Conservation (phyloP, 2,113 vertebrate genomes). For the Oncorhynchus keta region DNA sequence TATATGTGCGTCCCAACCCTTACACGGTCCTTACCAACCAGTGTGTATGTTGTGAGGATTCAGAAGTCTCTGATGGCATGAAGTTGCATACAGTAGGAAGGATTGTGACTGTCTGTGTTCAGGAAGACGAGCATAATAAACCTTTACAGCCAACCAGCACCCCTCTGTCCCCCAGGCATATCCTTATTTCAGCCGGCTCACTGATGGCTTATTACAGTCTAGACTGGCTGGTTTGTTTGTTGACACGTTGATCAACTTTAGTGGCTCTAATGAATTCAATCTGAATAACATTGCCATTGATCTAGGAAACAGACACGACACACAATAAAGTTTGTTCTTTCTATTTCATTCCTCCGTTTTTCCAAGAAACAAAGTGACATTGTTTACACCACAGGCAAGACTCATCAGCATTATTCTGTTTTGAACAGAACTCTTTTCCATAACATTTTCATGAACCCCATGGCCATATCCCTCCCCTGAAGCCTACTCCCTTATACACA, state of each 20-base stretch:
- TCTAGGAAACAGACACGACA: conserved; percentile 38
- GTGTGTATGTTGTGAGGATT: neutral
- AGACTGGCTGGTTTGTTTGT: conserved; percentile 30
- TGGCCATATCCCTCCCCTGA: conserved; percentile 54
- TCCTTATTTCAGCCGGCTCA: conserved; percentile 38
- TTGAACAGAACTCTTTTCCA: conserved; percentile 65
- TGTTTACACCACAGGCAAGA: conserved; percentile 82
- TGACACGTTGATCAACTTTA: neutral
- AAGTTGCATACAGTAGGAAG: neutral
- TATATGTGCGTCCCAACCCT: neutral
- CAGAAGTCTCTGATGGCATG: neutral
- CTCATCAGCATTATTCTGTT: conserved; percentile 74
- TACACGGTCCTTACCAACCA: neutral
- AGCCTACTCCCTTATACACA: conserved; percentile 71
- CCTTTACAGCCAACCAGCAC: conserved; percentile 7
- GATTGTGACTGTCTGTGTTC: conserved; percentile 33
- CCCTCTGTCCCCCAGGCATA: neutral
- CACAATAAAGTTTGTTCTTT: conserved; percentile 29
- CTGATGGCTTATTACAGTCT: conserved; percentile 49
- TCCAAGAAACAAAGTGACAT: conserved; percentile 69
- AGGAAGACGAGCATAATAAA: conserved; percentile 54
- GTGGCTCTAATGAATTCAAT: neutral
- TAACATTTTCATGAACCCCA: conserved; percentile 55
- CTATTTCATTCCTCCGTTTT: conserved; percentile 64
- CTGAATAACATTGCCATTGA: neutral